Evolutionary conservation across 2,888 invertebrate genomes (phyloP).

Genomic region (Andrena fulva): DNA sequence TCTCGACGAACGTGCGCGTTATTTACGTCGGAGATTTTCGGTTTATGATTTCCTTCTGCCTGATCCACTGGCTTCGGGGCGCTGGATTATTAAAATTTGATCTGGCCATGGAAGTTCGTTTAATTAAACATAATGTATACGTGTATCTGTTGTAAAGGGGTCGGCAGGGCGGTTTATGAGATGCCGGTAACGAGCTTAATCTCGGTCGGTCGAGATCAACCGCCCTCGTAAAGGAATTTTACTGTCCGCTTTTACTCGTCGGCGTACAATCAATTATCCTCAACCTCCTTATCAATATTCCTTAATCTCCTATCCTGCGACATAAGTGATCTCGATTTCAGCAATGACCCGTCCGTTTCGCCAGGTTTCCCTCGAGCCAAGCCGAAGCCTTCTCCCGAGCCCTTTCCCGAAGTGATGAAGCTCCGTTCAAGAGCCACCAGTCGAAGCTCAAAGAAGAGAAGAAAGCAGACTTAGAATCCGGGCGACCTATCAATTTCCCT

Average conservation of each 20-base stretch:
- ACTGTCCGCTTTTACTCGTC: conserved; percentile 25
- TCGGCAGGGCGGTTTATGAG: conserved; percentile 29
- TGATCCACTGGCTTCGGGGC: neutral
- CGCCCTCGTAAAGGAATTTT: conserved; percentile 61
- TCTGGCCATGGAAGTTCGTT: conserved; percentile 6
- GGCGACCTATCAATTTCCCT: neutral
- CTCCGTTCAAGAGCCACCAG: neutral
- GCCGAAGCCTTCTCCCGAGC: conserved; percentile 11
- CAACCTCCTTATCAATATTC: conserved; percentile 29
- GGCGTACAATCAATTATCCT: conserved; percentile 37
- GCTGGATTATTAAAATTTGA: conserved; percentile 51
- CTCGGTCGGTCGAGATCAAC: conserved; percentile 35
- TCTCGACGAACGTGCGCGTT: neutral
- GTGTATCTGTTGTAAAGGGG: neutral
- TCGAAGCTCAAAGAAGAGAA: conserved; percentile 15
- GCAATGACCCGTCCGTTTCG: conserved; percentile 30
- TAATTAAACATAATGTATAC: conserved; percentile 41
- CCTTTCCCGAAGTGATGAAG: conserved; percentile 28
- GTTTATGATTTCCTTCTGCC: neutral
- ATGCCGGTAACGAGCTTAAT: conserved; percentile 47
- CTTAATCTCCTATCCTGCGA: neutral
- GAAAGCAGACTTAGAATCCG: neutral
- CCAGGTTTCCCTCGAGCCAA: conserved; percentile 45
- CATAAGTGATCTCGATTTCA: conserved; percentile 10
- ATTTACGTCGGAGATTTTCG: neutral